These are phyloP conservation scores for Lissonota sp. DNA, from an alignment of 2,888 invertebrate species.

Conservation along the genomic window DNA sequence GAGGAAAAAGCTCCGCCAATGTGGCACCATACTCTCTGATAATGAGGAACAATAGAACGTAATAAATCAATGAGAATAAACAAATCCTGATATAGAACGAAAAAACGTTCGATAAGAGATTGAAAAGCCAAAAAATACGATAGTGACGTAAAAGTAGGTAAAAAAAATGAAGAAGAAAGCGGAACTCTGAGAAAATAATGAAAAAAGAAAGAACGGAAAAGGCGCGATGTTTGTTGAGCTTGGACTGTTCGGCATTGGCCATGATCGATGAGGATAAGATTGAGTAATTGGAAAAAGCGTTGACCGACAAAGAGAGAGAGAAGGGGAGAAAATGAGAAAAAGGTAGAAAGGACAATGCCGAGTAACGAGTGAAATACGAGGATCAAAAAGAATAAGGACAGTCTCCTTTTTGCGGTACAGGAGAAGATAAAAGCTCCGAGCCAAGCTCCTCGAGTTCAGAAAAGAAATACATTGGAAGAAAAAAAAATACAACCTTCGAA, in stretches of 20 bases:
- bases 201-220: background rate
- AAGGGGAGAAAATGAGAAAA: background rate
- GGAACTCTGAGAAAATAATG: conserved; percentile 6
- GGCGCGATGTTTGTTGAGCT: background rate
- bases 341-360: background rate
- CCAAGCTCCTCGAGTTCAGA: background rate
- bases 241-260: background rate
- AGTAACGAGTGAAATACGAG: conserved; percentile 17
- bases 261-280: conserved; percentile 52
- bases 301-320: background rate
- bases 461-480: background rate
- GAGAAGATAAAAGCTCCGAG: background rate
- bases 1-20: background rate
- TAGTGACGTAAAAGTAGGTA: background rate
- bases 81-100: background rate
- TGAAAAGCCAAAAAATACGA: background rate
- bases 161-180: background rate
- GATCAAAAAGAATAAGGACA: conserved; percentile 1
- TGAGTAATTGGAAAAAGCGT: conserved; percentile 31
- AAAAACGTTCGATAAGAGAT: background rate
- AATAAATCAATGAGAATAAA: conserved; percentile 2
- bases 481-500: background rate
- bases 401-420: background rate
- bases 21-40: background rate
- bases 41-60: background rate